Evolutionary conservation across 2,888 invertebrate genomes (phyloP), one percentile per base, ranked within the genome.

Genomic region (Nymphalis urticae): DNA sequence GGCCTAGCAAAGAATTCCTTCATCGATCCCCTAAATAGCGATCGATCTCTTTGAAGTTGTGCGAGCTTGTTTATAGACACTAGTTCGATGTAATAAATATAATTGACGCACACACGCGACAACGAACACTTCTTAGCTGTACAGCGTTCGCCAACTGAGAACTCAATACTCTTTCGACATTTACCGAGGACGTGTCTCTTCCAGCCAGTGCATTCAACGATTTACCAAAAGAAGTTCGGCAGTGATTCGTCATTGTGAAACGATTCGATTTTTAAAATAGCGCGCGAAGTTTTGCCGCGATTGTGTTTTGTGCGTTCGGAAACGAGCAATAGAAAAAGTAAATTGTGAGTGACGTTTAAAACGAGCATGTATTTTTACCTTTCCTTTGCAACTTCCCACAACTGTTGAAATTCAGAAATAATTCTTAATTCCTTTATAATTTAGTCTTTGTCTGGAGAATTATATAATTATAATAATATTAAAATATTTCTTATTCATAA

Each of bases 1-100:
- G 72, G 72, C 72, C 73, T 67, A 73, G 66, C 66, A 64, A 67
- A 75, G 75, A 73, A 71, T 72, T 68, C 77, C 79, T 79, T 77
- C 78, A 82, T 84, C 86, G 84, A 84, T 85, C 83, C 85, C 77
- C 79, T 74, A 82, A 88, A 86, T 82, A 86, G 82, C 85, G 81
- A 89, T 92, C 84, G 90, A 90, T 88, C 85, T 83, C 92, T 92
- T 92, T 92, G 92, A 92, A 85, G 91, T 90, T 77, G 74, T 76
- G 76, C 76, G 76, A 76, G 83, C 82, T 85, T 88, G 89, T 88
- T 91, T 90, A 89, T 86, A 89, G 88, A 85, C 82, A 81, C 84
- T 82, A 78, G 76, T 79, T 82, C 84, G 85, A 85, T 87, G 89
- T 87, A 91, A 90, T 91, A 92, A 90, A 92, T 92, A 92, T 90